A percentile compares a stretch with the other conserved stretches of the same genome.
Conservation (phyloP, 1,140 invertebrate species). For the Periplaneta americana region DNA sequence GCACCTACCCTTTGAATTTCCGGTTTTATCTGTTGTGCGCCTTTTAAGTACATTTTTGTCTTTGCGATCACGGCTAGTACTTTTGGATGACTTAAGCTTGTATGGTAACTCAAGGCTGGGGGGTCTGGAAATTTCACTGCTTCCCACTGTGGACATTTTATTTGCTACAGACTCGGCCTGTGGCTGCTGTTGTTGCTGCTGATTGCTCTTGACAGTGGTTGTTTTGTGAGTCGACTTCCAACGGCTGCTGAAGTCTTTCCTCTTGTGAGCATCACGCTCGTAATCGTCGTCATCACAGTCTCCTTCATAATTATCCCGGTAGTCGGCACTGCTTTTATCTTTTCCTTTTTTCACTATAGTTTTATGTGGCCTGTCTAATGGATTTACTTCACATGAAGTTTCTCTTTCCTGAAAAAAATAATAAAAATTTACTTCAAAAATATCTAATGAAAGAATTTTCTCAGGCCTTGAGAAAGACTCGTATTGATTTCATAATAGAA, state of each 20-base stretch:
- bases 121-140: not conserved
- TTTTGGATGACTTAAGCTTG: conserved; percentile 31
- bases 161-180: not conserved
- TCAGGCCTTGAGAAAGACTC: too few relatives aligned
- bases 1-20: conserved; percentile 28
- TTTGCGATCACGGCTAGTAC: conserved; percentile 2
- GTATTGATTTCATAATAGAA: too few relatives aligned
- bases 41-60: conserved; percentile 25
- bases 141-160: not conserved
- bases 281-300: conserved; percentile 43
- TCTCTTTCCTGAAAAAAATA: conserved; percentile 5
- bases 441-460: not conserved
- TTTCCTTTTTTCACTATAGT: not conserved
- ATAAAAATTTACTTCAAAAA: not conserved
- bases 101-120: conserved; percentile 29
- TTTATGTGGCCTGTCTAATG: not conserved
- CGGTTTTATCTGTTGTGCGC: conserved; percentile 13
- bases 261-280: conserved; percentile 31
- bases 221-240: conserved; percentile 38
- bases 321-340: not conserved
- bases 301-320: conserved; percentile 41
- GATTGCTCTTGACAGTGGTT: conserved; percentile 31
- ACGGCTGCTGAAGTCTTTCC: conserved; percentile 32
- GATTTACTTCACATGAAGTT: not conserved
- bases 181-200: conserved; percentile 31